Base-by-base conservation (phyloP, 2,797 vertebrate species). In the Anguilla obscura region DNA sequence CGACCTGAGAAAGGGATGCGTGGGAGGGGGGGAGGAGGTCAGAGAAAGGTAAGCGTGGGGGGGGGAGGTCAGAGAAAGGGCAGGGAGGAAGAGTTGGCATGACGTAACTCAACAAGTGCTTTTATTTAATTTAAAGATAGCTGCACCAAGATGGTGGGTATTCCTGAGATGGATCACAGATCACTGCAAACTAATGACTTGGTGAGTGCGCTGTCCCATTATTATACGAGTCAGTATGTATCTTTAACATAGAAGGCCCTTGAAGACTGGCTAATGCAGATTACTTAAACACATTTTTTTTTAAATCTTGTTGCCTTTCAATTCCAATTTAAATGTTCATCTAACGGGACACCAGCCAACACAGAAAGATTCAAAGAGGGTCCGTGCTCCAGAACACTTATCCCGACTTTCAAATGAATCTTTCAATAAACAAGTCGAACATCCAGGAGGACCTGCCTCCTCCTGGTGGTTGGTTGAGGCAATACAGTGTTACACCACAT, bases 1-100 rank as follows among this genome's bases (percentile, higher is more conserved):
- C 93, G 94, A 88, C 96, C 95, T 96, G 91, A 6, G 36, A 50
- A 52, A 76, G 85, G 36, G 36, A 40, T 18, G 58, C 2, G 58
- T 18, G 60, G 5, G 24, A 1, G 24, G 24, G 60, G 24, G 60
- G 24, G 50, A 0, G 50, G 50, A 1, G 50, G 50, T 40, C 36
- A 40, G 36, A 40, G 36, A 40, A 40, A 40, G 36, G 36, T 40
- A 40, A 40, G 36, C 36, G 40, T 0, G 50, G 50, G 50, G 10
- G 40, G 7, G 7, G 10, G 50, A 4, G 50, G 9, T 48, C 30
- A 48, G 33, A 40, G n/a, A n/a, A 71, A 71, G 69, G 69, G 10
- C 69, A 54, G 50, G 52, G 45, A 54, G 24, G 4, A 21, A 24
- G 80, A 74, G 69, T 74, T 33, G 30, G 30, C 36, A 40, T 16